Conservation (phyloP, 2,113 vertebrate genomes). For the Miniopterus natalensis region DNA sequence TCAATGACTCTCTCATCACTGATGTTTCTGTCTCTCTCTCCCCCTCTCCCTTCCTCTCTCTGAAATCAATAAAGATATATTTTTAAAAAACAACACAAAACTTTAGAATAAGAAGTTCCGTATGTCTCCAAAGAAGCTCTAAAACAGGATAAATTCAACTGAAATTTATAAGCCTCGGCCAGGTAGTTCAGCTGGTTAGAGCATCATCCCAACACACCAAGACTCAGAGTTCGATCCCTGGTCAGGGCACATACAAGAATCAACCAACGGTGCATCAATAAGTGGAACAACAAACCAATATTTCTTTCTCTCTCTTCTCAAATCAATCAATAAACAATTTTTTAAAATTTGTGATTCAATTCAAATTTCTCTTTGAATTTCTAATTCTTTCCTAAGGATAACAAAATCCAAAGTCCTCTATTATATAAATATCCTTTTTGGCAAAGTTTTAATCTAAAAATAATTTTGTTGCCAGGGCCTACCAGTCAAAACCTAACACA, state of each 20-base stretch:
- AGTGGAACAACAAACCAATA: not conserved
- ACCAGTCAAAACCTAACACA: not conserved
- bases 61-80: too few species aligned
- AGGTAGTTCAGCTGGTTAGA: not conserved
- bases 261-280: not conserved
- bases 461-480: not conserved
- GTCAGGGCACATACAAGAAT: not conserved
- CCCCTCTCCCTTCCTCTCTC: too few species aligned
- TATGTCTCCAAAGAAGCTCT: not conserved
- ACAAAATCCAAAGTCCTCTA: conserved; percentile 6
- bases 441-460: conserved; percentile 26
- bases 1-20: too few species aligned
- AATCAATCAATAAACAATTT: not conserved
- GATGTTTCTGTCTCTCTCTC: too few species aligned
- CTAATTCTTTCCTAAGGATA: conserved; percentile 47
- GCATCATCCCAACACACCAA: not conserved
- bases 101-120: too few species aligned
- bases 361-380: conserved; percentile 16
- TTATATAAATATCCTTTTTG: not conserved
- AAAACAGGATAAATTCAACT: not conserved
- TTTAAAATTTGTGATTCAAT: not conserved
- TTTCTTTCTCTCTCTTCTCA: not conserved
- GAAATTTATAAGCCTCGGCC: not conserved
- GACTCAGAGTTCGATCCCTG: not conserved
- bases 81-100: too few species aligned